Conservation (phyloP, 2,888 invertebrate genomes). For the Aphodius sticticus region DNA sequence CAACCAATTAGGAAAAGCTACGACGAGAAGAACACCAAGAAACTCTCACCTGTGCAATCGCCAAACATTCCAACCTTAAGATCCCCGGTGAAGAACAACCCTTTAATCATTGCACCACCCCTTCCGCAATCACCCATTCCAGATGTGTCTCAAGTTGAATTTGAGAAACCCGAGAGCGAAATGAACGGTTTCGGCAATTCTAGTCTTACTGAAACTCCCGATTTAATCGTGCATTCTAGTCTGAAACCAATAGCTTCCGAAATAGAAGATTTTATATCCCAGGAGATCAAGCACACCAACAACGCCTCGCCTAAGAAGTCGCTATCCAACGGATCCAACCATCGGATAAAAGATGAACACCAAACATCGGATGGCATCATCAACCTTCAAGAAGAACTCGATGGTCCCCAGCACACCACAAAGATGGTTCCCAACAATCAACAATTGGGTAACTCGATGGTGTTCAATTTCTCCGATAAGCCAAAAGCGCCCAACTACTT, state of each 20-base stretch:
- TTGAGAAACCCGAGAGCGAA: slow-evolving; percentile 38
- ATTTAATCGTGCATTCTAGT: slow-evolving; percentile 60
- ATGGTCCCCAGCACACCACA: not conserved
- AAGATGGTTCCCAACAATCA: slow-evolving; percentile 12
- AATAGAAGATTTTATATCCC: slow-evolving; percentile 39
- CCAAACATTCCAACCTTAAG: slow-evolving; percentile 27
- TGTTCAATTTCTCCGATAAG: slow-evolving; percentile 14
- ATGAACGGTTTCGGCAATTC: slow-evolving; percentile 39
- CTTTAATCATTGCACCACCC: slow-evolving; percentile 37
- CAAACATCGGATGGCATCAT: not conserved
- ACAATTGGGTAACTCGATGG: slow-evolving; percentile 7
- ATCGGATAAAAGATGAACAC: slow-evolving; percentile 25
- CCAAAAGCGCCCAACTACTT: slow-evolving; percentile 20
- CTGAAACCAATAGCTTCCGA: slow-evolving; percentile 40
- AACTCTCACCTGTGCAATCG: slow-evolving; percentile 7
- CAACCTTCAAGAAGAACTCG: slow-evolving; percentile 6
- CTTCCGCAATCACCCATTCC: slow-evolving; percentile 54
- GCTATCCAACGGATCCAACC: slow-evolving; percentile 9
- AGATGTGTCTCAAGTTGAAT: slow-evolving; percentile 54
- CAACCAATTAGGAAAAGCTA: slow-evolving; percentile 12
- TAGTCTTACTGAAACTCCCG: slow-evolving; percentile 59
- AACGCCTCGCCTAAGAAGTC: not conserved
- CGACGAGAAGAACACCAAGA: slow-evolving; percentile 11
- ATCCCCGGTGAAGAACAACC: slow-evolving; percentile 27
- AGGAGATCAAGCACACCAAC: slow-evolving; percentile 40